A percentile compares a stretch with the other conserved stretches of the same genome.
Evolutionary conservation across 2,113 vertebrate species (phyloP).

Genomic region (Diphyllodes magnificus): DNA sequence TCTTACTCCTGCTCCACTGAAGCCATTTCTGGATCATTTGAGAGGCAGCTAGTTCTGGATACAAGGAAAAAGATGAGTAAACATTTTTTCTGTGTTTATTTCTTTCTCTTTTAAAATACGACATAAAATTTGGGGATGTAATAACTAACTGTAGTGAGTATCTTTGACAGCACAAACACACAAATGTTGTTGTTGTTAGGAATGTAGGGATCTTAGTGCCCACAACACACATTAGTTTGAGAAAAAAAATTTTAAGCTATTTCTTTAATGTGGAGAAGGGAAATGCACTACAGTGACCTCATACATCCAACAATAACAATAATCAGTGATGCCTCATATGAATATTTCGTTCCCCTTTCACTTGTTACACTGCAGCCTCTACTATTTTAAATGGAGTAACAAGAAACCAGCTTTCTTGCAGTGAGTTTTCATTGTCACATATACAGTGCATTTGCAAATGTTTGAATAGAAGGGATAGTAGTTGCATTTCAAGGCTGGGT

Average conservation of each 20-base stretch:
- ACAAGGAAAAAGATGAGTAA: constrained; percentile 62
- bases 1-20: constrained; percentile 80
- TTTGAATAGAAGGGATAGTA: neutral
- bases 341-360: constrained; percentile 16
- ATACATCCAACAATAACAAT: neutral
- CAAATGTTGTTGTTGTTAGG: neutral
- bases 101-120: neutral
- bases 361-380: neutral
- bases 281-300: constrained; percentile 14
- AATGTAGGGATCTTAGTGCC: neutral
- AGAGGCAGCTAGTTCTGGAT: constrained; percentile 79
- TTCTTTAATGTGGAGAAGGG: neutral
- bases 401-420: neutral
- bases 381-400: neutral
- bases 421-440: neutral
- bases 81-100: constrained; percentile 1
- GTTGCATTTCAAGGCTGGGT: neutral
- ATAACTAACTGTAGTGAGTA: neutral
- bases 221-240: neutral
- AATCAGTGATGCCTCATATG: neutral
- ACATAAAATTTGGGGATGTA: neutral
- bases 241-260: neutral
- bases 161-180: neutral
- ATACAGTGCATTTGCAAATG: neutral
- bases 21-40: constrained; percentile 77